Evolutionary conservation across 2,888 invertebrate genomes (phyloP), one percentile per base, ranked within the genome.

Genomic region (Nomada fabriciana): DNA sequence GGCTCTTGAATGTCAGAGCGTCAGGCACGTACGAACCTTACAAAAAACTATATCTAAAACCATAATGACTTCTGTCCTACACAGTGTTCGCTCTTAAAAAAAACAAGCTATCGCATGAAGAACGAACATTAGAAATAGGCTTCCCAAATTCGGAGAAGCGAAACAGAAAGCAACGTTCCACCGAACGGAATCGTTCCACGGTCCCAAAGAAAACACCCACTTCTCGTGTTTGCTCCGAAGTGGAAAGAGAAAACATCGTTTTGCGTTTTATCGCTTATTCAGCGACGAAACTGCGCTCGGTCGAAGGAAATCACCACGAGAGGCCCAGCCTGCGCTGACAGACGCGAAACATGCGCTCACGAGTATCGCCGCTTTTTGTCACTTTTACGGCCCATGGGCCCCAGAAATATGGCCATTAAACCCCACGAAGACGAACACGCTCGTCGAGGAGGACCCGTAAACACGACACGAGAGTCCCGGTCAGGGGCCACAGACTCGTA

Each of bases 341-440:
- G 91, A 91, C 90, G 87, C 86, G 87, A 85, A 91, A 91, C 92
- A 92, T 90, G 91, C 89, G 88, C 91, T 85, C 91, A 87, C 90
- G 86, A 90, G 89, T 89, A 89, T 90, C 89, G 89, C 89, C 88
- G 87, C 83, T 91, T 91, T 91, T 91, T 91, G 88, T 91, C 90
- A 89, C 88, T 89, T 91, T 90, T 90, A 90, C 90, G 88, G 89
- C 84, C 88, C 80, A 83, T 78, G 77, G 84, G 87, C 80, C 90
- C 87, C 85, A 86, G 91, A 89, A 91, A 91, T 89, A 89, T 89
- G 90, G 88, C 90, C 91, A 90, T 92, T 90, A 91, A 89, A 86
- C 63, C 29, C 43, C 64, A 75, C 80, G 73, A 83, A 80, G 86
- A 87, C 84, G 82, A 88, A 88, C 89, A 86, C 77, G 86, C 77